These are phyloP conservation scores for Carduelis carduelis DNA, from an alignment of 2,797 vertebrate genomes.

Conservation along the genomic window DNA sequence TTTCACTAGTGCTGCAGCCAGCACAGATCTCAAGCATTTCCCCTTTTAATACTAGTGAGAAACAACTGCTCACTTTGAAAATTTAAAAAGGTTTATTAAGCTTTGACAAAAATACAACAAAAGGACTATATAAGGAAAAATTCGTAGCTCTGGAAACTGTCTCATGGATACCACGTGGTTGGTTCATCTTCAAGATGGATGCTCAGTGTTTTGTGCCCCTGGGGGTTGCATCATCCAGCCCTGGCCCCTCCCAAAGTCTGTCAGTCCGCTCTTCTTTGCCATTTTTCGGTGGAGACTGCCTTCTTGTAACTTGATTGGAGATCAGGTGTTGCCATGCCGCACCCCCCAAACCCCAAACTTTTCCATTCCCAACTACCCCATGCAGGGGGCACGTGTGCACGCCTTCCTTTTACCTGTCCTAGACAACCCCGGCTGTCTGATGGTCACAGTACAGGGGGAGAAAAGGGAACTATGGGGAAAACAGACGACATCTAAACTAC, in stretches of 20 bases:
- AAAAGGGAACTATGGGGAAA: background rate
- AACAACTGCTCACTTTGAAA: background rate
- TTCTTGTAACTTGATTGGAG: background rate
- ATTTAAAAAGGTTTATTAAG: background rate
- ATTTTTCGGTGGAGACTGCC: background rate
- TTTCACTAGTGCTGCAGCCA: background rate
- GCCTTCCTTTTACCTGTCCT: background rate
- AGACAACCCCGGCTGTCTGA: background rate
- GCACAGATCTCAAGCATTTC: background rate
- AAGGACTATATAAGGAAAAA: background rate
- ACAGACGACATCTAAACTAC: background rate
- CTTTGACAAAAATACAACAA: background rate
- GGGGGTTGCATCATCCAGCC: background rate
- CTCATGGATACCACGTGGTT: background rate
- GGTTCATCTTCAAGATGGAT: background rate
- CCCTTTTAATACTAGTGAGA: fast-evolving
- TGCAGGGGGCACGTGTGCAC: fast-evolving
- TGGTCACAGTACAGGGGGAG: background rate
- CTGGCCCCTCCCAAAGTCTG: background rate
- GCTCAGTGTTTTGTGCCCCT: background rate
- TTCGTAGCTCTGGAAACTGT: background rate
- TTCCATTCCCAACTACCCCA: background rate
- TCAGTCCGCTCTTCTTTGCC: background rate
- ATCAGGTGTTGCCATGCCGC: background rate
- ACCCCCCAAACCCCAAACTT: background rate